Conservation (phyloP, 2,113 vertebrate species). For the Notarius lentiginosus region DNA sequence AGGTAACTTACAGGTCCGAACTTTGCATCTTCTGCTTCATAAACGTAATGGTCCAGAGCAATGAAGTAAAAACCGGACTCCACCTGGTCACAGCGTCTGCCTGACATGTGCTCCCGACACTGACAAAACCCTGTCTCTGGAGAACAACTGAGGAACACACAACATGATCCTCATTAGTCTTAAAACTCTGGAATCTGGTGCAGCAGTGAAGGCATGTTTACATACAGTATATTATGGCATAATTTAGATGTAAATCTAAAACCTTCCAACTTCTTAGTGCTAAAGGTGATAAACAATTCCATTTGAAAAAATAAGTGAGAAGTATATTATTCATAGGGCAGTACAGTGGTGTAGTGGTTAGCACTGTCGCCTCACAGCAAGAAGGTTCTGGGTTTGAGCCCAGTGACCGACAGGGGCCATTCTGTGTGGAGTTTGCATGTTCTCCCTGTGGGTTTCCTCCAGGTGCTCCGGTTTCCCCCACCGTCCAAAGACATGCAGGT, state of each 20-base stretch:
- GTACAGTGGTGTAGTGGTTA: too few relatives aligned
- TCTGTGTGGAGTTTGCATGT: too few relatives aligned
- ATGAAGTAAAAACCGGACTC: conserved; percentile 94
- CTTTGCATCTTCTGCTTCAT: conserved; percentile 87
- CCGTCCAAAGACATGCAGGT: too few relatives aligned
- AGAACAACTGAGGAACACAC: conserved; percentile 79
- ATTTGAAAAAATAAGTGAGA: background rate
- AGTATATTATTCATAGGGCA: background rate
- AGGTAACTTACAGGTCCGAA: conserved; percentile 80
- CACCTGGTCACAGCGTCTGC: conserved; percentile 88
- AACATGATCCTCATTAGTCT: background rate
- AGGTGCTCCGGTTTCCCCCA: too few relatives aligned
- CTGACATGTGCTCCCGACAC: conserved; percentile 88
- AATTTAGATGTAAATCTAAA: background rate
- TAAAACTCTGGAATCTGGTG: background rate
- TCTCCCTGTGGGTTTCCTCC: too few relatives aligned
- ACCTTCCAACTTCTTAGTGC: background rate
- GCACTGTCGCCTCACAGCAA: too few relatives aligned
- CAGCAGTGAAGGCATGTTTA: background rate
- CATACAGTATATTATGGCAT: background rate
- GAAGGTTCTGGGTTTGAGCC: too few relatives aligned
- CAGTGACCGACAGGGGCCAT: too few relatives aligned
- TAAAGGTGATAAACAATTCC: background rate
- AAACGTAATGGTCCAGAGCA: conserved; percentile 93
- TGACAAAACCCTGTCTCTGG: conserved; percentile 85